Percentiles rank a stretch among this genome's conserved stretches.
These are phyloP conservation scores for Diaperis boleti DNA, from an alignment of 2,888 invertebrate species.

Conservation along the genomic window DNA sequence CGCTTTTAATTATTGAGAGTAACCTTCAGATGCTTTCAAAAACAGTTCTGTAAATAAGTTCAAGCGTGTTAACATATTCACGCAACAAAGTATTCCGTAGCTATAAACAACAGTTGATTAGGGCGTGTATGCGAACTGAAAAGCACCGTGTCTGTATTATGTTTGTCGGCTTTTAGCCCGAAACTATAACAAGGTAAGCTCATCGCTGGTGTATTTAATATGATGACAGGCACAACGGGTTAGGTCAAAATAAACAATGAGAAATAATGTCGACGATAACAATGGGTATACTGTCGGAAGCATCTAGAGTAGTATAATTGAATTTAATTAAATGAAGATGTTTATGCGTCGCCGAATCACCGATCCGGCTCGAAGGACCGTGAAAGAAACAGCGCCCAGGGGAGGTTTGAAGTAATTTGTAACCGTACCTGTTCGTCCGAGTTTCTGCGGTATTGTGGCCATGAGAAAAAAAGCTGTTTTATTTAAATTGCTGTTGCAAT, in stretches of 20 bases:
- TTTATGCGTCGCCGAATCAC: slow-evolving; percentile 11
- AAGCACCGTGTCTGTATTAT: slow-evolving; percentile 38
- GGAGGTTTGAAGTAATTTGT: too few species aligned
- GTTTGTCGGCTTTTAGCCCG: slow-evolving; percentile 38
- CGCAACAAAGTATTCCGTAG: slow-evolving; percentile 10
- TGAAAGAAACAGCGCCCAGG: not conserved
- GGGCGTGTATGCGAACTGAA: slow-evolving; percentile 26
- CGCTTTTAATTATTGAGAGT: slow-evolving; percentile 8
- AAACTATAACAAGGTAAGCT: slow-evolving; percentile 43
- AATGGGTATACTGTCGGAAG: slow-evolving; percentile 21
- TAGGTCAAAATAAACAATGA: slow-evolving; percentile 42
- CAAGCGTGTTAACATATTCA: slow-evolving; percentile 7
- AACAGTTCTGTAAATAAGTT: slow-evolving; percentile 18
- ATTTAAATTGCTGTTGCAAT: too few species aligned
- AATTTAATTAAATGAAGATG: slow-evolving; percentile 32
- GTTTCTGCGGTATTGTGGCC: too few species aligned
- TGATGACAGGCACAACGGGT: slow-evolving; percentile 36
- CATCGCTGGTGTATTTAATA: slow-evolving; percentile 40
- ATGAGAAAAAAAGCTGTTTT: too few species aligned
- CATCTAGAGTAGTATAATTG: slow-evolving; percentile 26
- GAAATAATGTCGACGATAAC: slow-evolving; percentile 35
- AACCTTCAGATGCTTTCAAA: not conserved
- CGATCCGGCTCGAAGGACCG: slow-evolving; percentile 19
- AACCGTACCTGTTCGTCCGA: too few species aligned
- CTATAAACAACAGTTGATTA: slow-evolving; percentile 38